Evolutionary conservation across 2,113 vertebrate species (phyloP).

Genomic region (Clinocottus analis): DNA sequence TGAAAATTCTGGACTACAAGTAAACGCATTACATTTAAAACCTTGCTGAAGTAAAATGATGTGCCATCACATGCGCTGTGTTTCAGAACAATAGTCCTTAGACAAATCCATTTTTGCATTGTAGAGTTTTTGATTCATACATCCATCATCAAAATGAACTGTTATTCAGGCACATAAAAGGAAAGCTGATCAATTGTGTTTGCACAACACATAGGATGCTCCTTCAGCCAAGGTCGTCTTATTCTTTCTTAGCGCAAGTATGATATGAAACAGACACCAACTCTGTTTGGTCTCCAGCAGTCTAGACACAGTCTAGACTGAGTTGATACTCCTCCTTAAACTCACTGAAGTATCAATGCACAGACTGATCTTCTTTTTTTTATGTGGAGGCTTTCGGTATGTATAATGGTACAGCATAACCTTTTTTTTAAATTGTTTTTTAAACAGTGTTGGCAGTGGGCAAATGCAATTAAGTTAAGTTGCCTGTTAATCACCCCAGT

Average conservation of each 20-base stretch:
- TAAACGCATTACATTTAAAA: not conserved
- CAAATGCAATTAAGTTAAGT: constrained; percentile 3
- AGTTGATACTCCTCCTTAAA: not conserved
- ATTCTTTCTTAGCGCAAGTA: not conserved
- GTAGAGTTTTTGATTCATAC: constrained; percentile 20
- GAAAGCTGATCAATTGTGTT: constrained; percentile 27
- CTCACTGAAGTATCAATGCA: not conserved
- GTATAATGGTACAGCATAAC: not conserved
- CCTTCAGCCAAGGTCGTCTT: not conserved
- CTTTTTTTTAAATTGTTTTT: constrained; percentile 11
- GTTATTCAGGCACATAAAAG: constrained; percentile 1
- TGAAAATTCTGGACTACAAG: not conserved
- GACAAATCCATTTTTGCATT: not conserved
- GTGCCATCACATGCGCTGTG: no score
- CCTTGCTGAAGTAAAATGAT: not conserved
- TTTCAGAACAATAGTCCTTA: not conserved
- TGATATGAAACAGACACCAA: not conserved
- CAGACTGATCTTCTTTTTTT: not conserved
- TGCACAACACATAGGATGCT: not conserved
- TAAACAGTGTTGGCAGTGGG: constrained; percentile 4
- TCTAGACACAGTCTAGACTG: not conserved
- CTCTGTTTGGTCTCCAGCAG: not conserved
- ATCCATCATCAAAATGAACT: constrained; percentile 21
- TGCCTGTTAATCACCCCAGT: constrained; percentile 14
- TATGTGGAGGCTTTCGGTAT: not conserved